Evolutionary conservation across 92 coral and sea anemone species (phyloP).

Genomic region (Bergia puertoricense): DNA sequence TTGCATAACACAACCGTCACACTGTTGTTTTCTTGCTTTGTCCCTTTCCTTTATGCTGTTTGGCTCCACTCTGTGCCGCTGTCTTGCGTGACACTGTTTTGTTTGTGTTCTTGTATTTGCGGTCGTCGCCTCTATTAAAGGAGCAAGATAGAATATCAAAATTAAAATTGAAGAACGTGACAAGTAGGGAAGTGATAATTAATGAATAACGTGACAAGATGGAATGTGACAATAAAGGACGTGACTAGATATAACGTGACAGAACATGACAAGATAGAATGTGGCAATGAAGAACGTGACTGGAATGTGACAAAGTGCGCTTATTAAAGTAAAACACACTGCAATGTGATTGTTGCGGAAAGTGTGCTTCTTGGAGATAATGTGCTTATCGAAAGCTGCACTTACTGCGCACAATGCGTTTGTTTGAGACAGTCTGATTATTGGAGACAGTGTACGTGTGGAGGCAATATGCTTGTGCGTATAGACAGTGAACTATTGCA

Average conservation of each 20-base stretch:
- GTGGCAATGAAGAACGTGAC: too few relatives aligned
- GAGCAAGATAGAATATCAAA: neutral
- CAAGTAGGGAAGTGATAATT: neutral
- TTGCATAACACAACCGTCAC: neutral
- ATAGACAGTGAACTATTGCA: too few relatives aligned
- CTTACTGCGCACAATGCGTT: too few relatives aligned
- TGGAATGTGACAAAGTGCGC: too few relatives aligned
- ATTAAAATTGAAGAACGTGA: neutral
- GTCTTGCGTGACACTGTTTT: constrained; percentile 89
- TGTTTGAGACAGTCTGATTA: too few relatives aligned
- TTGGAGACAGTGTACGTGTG: too few relatives aligned
- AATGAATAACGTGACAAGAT: neutral
- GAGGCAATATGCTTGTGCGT: too few relatives aligned
- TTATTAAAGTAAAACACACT: too few relatives aligned
- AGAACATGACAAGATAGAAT: neutral
- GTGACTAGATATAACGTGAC: neutral
- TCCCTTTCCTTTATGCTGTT: constrained; percentile 58
- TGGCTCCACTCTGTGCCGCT: constrained; percentile 34
- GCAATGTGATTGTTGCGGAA: too few relatives aligned
- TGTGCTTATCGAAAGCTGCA: too few relatives aligned
- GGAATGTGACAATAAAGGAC: neutral
- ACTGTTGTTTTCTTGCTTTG: constrained; percentile 42
- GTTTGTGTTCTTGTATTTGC: constrained; percentile 68
- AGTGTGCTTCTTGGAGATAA: too few relatives aligned
- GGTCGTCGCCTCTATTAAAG: constrained; percentile 75